phyloP scores from a whole-genome alignment of 2,797 vertebrate genomes.

The Periparus ater region DNA sequence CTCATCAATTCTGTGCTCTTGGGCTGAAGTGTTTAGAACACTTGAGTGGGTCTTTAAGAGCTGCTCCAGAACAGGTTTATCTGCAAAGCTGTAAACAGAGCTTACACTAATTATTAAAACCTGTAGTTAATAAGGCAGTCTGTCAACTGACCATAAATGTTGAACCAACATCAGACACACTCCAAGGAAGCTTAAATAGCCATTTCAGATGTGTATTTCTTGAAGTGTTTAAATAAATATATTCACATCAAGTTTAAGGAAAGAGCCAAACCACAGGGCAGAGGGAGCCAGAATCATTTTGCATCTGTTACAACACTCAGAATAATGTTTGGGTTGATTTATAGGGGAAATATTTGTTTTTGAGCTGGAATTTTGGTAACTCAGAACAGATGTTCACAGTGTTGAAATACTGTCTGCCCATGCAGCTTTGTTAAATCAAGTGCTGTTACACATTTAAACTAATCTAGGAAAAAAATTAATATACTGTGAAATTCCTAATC shows the following conservation, averaged over 20 bases:
- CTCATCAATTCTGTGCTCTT: not conserved
- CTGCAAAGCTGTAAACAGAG: slow-evolving; percentile 58
- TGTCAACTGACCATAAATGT: slow-evolving; percentile 32
- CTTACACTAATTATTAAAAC: slow-evolving; percentile 54
- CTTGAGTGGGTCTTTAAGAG: not conserved
- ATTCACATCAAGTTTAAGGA: slow-evolving; percentile 41
- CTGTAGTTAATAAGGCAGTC: not conserved
- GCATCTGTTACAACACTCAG: slow-evolving; percentile 44
- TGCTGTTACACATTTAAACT: not conserved
- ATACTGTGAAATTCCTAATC: not conserved
- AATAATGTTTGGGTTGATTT: slow-evolving; percentile 36
- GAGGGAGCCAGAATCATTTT: slow-evolving; percentile 34
- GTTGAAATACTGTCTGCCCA: slow-evolving; percentile 33
- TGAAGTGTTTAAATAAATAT: slow-evolving; percentile 63
- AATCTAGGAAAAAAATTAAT: slow-evolving; percentile 11
- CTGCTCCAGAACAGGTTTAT: slow-evolving; percentile 26
- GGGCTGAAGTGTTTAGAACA: not conserved
- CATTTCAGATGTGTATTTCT: slow-evolving; percentile 39
- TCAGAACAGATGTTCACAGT: slow-evolving; percentile 66
- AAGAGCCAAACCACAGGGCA: slow-evolving; percentile 37
- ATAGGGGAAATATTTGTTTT: slow-evolving; percentile 68
- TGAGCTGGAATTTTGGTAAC: slow-evolving; percentile 58
- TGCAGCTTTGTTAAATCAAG: not conserved
- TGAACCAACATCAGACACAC: not conserved
- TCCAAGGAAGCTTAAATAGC: not conserved